phyloP scores from a whole-genome alignment of 2,113 vertebrate genomes.

The Aptenodytes forsteri region DNA sequence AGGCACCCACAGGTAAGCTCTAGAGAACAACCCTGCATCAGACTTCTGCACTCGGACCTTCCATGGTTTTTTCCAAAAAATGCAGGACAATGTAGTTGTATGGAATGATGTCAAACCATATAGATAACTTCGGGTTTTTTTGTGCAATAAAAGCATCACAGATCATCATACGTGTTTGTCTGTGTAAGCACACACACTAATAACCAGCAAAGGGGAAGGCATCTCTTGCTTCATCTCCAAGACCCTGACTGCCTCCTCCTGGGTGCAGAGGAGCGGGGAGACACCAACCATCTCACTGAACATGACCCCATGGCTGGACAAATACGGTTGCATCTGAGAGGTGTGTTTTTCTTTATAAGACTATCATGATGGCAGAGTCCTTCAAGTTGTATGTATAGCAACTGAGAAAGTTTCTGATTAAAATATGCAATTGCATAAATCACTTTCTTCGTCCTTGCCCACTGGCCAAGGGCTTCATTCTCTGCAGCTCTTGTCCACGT shows the following conservation, averaged over 20 bases:
- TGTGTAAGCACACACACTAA: rapidly evolving
- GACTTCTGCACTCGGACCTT: background rate
- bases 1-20: background rate
- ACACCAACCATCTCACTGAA: background rate
- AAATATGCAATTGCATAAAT: background rate
- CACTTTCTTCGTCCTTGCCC: background rate
- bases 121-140: rapidly evolving
- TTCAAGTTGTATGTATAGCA: background rate
- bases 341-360: background rate
- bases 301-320: background rate
- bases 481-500: background rate
- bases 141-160: background rate
- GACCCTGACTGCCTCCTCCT: background rate
- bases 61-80: background rate
- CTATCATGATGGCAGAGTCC: background rate
- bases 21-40: background rate
- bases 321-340: background rate
- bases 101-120: background rate
- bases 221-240: background rate
- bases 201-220: background rate
- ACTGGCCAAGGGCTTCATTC: background rate
- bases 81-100: background rate
- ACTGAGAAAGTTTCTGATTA: background rate
- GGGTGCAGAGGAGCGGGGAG: background rate
- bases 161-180: background rate